Conservation (phyloP, 1,140 invertebrate genomes). For the Psilanteris sp. region DNA sequence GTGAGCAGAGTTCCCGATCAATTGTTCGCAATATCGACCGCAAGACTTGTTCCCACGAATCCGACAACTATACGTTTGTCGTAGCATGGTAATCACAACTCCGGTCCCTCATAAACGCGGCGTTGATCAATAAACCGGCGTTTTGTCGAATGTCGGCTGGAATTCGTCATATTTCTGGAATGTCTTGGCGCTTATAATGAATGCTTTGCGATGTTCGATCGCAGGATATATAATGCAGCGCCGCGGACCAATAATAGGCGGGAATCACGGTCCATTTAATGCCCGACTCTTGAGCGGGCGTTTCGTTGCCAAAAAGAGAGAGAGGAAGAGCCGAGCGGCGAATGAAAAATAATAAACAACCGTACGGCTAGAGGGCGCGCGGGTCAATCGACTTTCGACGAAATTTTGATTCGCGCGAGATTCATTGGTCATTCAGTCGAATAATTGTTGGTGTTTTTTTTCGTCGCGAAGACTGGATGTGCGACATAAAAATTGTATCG, state of each 20-base stretch:
- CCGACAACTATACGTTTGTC: slow-evolving; percentile 52
- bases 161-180: slow-evolving; percentile 60
- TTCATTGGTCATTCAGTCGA: no score
- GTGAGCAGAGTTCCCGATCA: no score
- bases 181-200: slow-evolving; percentile 51
- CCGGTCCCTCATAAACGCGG: slow-evolving; percentile 43
- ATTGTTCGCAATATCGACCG: slow-evolving; percentile 45
- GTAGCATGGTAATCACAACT: slow-evolving; percentile 56
- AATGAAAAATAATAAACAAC: no score
- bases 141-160: slow-evolving; percentile 46
- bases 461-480: no score
- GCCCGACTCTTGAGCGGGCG: slow-evolving; percentile 20
- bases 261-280: slow-evolving; percentile 62
- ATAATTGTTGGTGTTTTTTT: no score
- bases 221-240: slow-evolving; percentile 42
- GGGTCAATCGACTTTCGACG: no score
- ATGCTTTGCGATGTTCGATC: slow-evolving; percentile 49
- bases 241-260: slow-evolving; percentile 52
- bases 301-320: slow-evolving; percentile 43
- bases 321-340: no score
- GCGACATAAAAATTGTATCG: no score
- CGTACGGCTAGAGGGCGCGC: no score
- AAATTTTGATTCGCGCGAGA: no score
- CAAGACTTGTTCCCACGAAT: slow-evolving; percentile 38
- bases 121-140: slow-evolving; percentile 55